phyloP scores from a whole-genome alignment of 2,113 vertebrate species.

The Cottus gobio region DNA sequence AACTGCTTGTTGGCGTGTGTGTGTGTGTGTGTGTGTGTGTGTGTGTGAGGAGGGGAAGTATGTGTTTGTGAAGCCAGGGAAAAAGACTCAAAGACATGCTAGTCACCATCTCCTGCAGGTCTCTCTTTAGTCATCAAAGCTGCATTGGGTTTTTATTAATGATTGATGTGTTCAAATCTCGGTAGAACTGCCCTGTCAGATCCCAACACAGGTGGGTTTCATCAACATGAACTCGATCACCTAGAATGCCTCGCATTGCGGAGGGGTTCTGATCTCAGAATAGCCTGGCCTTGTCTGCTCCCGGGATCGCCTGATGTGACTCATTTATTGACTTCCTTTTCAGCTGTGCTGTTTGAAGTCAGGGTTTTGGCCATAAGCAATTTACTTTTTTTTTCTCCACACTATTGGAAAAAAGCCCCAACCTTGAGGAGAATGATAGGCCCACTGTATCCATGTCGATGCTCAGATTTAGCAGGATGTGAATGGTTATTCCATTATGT shows the following conservation, averaged over 20 bases:
- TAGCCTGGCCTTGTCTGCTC: conserved; percentile 45
- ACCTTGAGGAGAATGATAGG: conserved; percentile 34
- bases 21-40: conserved; percentile 3
- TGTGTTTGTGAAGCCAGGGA: conserved; percentile 31
- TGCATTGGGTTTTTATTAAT: conserved; percentile 49
- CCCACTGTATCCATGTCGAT: conserved; percentile 2
- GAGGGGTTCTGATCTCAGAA: conserved; percentile 55
- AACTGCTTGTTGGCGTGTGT: conserved; percentile 38
- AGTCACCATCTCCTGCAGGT: conserved; percentile 47
- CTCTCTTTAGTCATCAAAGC: conserved; percentile 21
- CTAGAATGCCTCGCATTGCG: conserved; percentile 45
- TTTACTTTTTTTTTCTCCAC: conserved; percentile 35
- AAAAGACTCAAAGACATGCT: conserved; percentile 32
- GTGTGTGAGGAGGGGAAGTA: not conserved
- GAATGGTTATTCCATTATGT: not conserved
- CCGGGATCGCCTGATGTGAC: conserved; percentile 48
- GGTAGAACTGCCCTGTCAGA: conserved; percentile 57
- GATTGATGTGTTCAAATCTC: conserved; percentile 67
- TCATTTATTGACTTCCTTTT: conserved; percentile 61
- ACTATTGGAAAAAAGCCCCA: conserved; percentile 3
- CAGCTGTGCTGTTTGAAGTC: conserved; percentile 57
- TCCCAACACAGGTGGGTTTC: conserved; percentile 50
- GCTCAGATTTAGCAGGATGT: conserved; percentile 8
- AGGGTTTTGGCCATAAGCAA: conserved; percentile 50
- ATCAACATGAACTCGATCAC: conserved; percentile 63